These are phyloP conservation scores for Pterocles burchelli DNA, from an alignment of 2,113 vertebrate genomes.

Conservation along the genomic window DNA sequence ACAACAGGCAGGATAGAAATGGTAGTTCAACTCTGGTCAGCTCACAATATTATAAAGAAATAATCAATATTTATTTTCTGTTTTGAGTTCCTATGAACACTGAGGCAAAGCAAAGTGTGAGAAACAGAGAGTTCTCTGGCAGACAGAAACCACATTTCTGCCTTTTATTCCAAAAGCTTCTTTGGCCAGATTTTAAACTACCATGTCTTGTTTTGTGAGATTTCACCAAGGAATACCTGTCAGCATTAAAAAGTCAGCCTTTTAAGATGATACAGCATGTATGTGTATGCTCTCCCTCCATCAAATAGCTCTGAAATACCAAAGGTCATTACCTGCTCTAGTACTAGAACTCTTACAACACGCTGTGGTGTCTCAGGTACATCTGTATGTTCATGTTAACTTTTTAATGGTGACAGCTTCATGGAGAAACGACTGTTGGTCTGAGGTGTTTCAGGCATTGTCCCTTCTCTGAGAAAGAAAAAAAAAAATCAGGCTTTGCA, in stretches of 20 bases:
- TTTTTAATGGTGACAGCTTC: slow-evolving; percentile 7
- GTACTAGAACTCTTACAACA: background rate
- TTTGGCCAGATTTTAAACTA: background rate
- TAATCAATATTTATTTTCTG: background rate
- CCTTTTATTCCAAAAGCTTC: background rate
- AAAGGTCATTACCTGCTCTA: slow-evolving; percentile 31
- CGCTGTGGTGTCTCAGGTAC: background rate
- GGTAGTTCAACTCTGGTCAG: background rate
- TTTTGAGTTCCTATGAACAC: background rate
- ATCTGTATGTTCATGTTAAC: background rate
- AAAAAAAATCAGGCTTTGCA: background rate
- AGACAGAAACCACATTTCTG: background rate
- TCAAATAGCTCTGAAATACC: slow-evolving; percentile 16
- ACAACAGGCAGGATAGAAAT: background rate
- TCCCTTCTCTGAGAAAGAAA: background rate
- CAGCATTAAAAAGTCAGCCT: slow-evolving; percentile 5
- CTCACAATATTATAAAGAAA: background rate
- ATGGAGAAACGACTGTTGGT: background rate
- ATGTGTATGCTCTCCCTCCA: background rate
- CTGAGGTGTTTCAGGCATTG: background rate
- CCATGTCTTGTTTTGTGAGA: background rate
- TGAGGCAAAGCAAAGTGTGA: background rate
- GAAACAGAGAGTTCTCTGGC: background rate
- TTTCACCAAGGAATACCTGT: slow-evolving; percentile 29
- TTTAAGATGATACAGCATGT: background rate